These are phyloP conservation scores for Periphyllus acericola DNA, from an alignment of 2,888 invertebrate species.

Conservation along the genomic window DNA sequence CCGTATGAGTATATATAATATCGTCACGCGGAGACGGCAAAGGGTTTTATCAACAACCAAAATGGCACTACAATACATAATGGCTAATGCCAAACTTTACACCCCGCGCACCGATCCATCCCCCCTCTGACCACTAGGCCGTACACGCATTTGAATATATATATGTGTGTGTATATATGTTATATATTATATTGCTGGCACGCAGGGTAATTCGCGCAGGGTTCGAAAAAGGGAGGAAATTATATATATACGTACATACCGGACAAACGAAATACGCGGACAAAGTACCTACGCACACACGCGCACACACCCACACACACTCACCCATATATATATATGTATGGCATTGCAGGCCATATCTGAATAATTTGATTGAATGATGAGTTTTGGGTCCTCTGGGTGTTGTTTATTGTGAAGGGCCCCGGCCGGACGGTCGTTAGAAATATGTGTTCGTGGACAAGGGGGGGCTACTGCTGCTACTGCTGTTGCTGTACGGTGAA, in stretches of 20 bases:
- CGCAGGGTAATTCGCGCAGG: neutral
- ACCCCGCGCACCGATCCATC: neutral
- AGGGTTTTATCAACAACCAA: conserved; percentile 57
- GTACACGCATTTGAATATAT: neutral
- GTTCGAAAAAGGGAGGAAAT: conserved; percentile 39
- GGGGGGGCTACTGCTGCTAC: neutral
- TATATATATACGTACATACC: neutral
- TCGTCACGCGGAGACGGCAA: neutral
- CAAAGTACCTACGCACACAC: neutral
- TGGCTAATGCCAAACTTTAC: conserved; percentile 48
- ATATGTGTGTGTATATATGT: neutral
- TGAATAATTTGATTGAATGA: conserved; percentile 53
- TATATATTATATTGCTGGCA: neutral
- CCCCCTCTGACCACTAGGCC: neutral
- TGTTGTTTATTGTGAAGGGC: conserved; percentile 53
- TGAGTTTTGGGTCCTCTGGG: conserved; percentile 53
- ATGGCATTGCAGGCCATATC: conserved; percentile 25
- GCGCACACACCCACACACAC: neutral
- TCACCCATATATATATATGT: neutral
- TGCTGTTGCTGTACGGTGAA: neutral
- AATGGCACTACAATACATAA: conserved; percentile 54
- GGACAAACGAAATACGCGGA: neutral
- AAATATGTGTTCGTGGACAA: conserved; percentile 11
- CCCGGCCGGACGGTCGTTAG: conserved; percentile 13
- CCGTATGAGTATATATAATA: neutral